Percentiles rank a stretch among this genome's conserved stretches.
Conservation (phyloP, 2,113 vertebrate genomes). For the Crotalus helleri region DNA sequence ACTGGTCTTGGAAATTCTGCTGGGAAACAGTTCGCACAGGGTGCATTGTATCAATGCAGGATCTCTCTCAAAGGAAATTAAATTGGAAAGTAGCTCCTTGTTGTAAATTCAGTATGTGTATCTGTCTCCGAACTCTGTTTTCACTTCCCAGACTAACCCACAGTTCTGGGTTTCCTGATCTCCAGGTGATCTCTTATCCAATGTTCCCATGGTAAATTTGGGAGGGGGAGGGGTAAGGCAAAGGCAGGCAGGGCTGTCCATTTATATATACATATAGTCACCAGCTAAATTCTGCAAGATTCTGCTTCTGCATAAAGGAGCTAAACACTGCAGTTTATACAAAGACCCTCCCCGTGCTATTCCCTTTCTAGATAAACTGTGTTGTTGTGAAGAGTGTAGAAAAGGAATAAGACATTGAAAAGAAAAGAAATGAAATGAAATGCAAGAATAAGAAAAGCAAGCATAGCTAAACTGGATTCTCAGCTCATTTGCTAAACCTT, state of each 20-base stretch:
- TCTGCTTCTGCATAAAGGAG: neutral
- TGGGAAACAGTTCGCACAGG: constrained; percentile 4
- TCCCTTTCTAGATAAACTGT: neutral
- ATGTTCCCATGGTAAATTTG: neutral
- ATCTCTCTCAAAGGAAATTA: constrained; percentile 8
- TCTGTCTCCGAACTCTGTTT: neutral
- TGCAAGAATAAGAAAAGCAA: neutral
- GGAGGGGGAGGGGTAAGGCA: neutral
- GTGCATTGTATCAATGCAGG: neutral
- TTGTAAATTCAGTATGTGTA: neutral
- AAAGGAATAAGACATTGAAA: neutral
- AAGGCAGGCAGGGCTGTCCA: neutral
- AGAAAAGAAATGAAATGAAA: neutral
- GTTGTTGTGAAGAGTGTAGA: neutral
- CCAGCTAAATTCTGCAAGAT: neutral
- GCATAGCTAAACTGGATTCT: neutral
- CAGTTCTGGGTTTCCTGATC: neutral
- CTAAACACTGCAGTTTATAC: neutral
- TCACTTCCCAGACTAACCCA: neutral
- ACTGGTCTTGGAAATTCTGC: constrained; percentile 6
- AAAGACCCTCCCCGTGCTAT: neutral
- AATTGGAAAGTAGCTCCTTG: neutral
- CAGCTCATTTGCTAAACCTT: neutral
- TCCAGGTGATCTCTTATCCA: neutral
- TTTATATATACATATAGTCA: neutral